Evolutionary conservation across 2,113 vertebrate genomes (phyloP), one percentile per base, ranked within the genome.

Genomic region (Seriola aureovittata): DNA sequence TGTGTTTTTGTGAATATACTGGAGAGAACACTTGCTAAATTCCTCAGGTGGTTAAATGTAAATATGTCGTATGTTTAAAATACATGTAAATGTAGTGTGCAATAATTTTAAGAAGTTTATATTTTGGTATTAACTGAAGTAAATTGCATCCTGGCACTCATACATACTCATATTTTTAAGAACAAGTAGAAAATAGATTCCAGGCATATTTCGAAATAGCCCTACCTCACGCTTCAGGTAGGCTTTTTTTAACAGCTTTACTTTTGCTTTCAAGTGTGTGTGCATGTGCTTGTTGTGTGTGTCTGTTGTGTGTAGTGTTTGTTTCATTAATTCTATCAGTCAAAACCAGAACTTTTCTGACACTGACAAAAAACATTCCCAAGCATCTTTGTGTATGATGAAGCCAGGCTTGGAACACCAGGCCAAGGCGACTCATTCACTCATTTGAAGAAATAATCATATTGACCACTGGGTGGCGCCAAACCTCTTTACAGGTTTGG

Each of bases 171-270:
- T 13, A 75, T 42, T 80, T 65, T 48, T 17, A 32, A 10, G n/a
- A 7, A 25, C 12, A 17, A 29, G 17, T 46, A 32, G 50, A 76
- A 71, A 75, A 76, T 44, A 76, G 78, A 93, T 92, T 94, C 88
- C 91, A 82, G 67, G 67, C 79, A 92, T 91, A 63, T 87, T 90
- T 91, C 17, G 70, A 48, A 29, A 84, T 76, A 16, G 54, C 52
- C 17, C 36, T 66, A 32, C 40, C 66, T 78, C 52, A 52, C 46
- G 62, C 70, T 85, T 65, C 70, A 80, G 42, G 73, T 48, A 66
- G 70, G 29, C 17, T 63, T 42, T 81, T 32, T 75, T 57, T 42
- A 70, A 72, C 50, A 79, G 77, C 78, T 66, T 14, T 5, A 42
- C 12, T 58, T 21, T 34, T 48, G 29, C 64, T 52, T 48, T 52